These are phyloP conservation scores for Antigone vipio DNA, from an alignment of 2,113 vertebrate species.

Conservation along the genomic window DNA sequence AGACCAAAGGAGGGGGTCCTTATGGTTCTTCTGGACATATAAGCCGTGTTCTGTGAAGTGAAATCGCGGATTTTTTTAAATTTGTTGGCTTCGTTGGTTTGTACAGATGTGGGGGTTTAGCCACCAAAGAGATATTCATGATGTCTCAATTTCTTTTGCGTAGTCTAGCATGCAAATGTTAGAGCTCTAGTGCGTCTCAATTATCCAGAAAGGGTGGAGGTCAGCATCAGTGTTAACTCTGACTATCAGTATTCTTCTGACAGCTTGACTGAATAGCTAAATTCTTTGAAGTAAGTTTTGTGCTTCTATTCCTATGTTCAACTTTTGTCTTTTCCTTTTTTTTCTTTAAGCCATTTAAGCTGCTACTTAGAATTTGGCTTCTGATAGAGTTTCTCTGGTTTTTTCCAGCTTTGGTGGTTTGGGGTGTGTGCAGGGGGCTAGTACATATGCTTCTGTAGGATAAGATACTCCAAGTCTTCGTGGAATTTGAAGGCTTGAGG, in stretches of 20 bases:
- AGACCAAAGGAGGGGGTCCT: not conserved
- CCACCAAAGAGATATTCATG: not conserved
- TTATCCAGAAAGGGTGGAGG: not conserved
- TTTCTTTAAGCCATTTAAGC: not conserved
- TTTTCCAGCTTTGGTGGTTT: not conserved
- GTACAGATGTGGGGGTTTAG: not conserved
- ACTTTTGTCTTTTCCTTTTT: no score
- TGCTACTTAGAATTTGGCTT: not conserved
- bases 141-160: not conserved
- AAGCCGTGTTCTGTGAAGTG: not conserved
- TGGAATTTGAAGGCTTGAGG: not conserved
- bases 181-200: not conserved
- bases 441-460: rapidly evolving
- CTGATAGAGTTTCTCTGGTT: not conserved
- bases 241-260: not conserved
- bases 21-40: not conserved
- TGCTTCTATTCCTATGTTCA: not conserved
- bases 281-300: not conserved
- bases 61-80: not conserved
- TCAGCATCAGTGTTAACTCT: not conserved
- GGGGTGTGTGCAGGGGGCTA: not conserved
- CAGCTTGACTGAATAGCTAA: not conserved
- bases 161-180: not conserved
- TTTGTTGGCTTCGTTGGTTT: not conserved
- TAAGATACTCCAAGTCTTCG: not conserved